These are phyloP conservation scores for Enteromius anoplus DNA, from an alignment of 2,797 vertebrate species.

Conservation along the genomic window DNA sequence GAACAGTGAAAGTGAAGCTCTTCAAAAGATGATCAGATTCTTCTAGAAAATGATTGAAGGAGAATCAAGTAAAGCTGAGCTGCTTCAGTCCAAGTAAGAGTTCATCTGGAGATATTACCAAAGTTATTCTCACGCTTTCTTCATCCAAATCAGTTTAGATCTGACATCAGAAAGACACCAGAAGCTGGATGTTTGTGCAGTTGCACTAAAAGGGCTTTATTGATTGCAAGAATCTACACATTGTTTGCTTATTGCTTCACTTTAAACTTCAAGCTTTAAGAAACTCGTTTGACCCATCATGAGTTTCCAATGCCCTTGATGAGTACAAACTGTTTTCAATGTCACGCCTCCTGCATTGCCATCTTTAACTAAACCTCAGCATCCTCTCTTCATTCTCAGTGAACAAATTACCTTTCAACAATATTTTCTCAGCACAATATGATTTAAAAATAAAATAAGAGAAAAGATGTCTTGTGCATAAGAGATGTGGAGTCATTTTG, in stretches of 20 bases:
- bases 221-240: too few relatives aligned
- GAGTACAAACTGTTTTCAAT: background rate
- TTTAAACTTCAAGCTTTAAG: background rate
- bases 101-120: too few relatives aligned
- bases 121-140: too few relatives aligned
- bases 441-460: conserved; percentile 7
- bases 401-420: conserved; percentile 3
- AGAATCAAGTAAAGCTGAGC: background rate
- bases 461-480: background rate
- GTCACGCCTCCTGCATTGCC: background rate
- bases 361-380: background rate
- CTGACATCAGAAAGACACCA: too few relatives aligned
- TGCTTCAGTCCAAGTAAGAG: too few relatives aligned
- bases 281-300: background rate
- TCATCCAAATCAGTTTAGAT: too few relatives aligned
- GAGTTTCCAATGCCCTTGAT: background rate
- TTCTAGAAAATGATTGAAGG: too few relatives aligned
- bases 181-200: too few relatives aligned
- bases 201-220: too few relatives aligned
- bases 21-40: too few relatives aligned
- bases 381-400: background rate
- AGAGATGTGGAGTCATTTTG: conserved; percentile 8
- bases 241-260: background rate
- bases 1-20: too few relatives aligned
- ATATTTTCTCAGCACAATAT: background rate